These are phyloP conservation scores for Drosophila bunnanda DNA, from an alignment of 2,888 invertebrate species.

Conservation along the genomic window DNA sequence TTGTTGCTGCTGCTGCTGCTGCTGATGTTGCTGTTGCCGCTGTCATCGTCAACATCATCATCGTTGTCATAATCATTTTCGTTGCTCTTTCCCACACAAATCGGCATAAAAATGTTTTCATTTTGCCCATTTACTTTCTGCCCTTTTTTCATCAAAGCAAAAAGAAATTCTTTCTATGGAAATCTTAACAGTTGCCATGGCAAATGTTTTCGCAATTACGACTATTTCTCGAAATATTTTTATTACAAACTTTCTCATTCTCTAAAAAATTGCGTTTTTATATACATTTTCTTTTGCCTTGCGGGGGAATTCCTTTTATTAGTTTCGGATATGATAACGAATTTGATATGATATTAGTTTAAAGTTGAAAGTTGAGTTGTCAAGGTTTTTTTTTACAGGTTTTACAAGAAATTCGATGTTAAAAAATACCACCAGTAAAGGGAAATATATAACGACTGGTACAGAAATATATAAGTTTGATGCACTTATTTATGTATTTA, in stretches of 20 bases:
- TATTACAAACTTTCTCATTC: constrained; percentile 24
- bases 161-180: constrained; percentile 22
- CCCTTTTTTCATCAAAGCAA: constrained; percentile 36
- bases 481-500: background rate
- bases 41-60: constrained; percentile 41
- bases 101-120: constrained; percentile 49
- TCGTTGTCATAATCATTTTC: constrained; percentile 67
- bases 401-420: background rate
- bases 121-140: constrained; percentile 59
- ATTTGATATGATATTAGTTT: constrained; percentile 13
- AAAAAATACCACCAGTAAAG: background rate
- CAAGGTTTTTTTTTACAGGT: background rate
- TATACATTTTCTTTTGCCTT: constrained; percentile 1
- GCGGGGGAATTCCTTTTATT: constrained; percentile 10
- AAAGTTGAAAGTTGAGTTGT: constrained; percentile 2
- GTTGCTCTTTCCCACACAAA: constrained; percentile 73
- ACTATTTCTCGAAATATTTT: constrained; percentile 31
- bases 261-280: constrained; percentile 16
- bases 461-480: background rate
- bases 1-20: constrained; percentile 6
- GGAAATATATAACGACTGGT: background rate
- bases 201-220: constrained; percentile 29
- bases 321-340: constrained; percentile 18
- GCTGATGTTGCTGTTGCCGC: constrained; percentile 26
- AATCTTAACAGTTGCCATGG: constrained; percentile 27